Evolutionary conservation across 53 echinoderm and acorn worm genomes (phyloP).

Genomic region (Stichopus horrens): DNA sequence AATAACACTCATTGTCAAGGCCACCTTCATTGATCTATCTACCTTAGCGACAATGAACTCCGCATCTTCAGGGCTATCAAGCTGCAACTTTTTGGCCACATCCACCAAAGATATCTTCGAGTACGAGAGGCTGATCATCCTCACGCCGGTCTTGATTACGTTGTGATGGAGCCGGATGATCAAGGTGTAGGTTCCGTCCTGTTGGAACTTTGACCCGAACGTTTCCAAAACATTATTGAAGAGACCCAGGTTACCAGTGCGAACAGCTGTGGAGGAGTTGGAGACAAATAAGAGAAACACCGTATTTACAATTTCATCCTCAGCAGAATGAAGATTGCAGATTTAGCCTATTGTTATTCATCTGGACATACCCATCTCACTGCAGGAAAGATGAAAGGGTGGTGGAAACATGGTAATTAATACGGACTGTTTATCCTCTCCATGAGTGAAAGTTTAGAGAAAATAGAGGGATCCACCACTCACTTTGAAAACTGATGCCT

Average conservation of each 20-base stretch:
- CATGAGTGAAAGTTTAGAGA: too few species aligned
- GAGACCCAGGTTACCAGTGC: constrained; percentile 84
- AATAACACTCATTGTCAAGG: too few species aligned
- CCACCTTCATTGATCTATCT: neutral
- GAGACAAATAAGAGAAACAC: neutral
- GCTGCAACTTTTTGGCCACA: constrained; percentile 89
- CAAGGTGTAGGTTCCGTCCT: constrained; percentile 95
- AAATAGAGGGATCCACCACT: too few species aligned
- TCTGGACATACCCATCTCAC: too few species aligned
- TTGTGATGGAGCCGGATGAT: constrained; percentile 98
- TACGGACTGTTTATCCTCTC: neutral
- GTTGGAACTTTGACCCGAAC: constrained; percentile 86
- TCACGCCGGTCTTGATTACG: constrained; percentile 98
- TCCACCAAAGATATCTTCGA: constrained; percentile 86
- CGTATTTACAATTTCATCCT: too few species aligned
- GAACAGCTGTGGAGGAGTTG: constrained; percentile 67
- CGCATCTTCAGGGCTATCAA: constrained; percentile 98
- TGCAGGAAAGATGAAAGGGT: neutral
- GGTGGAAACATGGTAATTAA: neutral
- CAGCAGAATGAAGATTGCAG: too few species aligned
- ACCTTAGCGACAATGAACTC: constrained; percentile 99
- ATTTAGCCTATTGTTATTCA: too few species aligned
- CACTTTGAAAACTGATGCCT: too few species aligned
- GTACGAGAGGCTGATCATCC: constrained; percentile 98
- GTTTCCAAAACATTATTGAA: constrained; percentile 91